Evolutionary conservation across 2,113 vertebrate genomes (phyloP), one percentile per base, ranked within the genome.

Genomic region (Pluvialis apricaria): DNA sequence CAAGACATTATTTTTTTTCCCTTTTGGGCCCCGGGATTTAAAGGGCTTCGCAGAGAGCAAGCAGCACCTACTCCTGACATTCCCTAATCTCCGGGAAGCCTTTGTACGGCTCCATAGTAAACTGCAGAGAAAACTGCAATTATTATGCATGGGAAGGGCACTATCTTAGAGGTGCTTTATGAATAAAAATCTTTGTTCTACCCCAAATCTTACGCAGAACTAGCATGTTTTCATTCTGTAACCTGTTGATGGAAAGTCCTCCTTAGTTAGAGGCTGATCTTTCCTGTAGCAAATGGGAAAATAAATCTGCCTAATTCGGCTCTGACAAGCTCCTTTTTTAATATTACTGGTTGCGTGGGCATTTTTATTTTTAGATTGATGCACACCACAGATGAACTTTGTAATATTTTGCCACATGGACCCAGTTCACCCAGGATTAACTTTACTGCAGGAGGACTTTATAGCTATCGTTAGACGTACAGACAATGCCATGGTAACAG

Each of bases 61-160:
- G 40, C 55, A 70, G 38, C 14, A 45, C 31, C n/a, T 55, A 19
- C 20, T 51, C 0, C 0, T 42, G 68, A 42, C 15, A 10, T 4
- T 4, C 4, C n/a, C 26, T 7, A 24, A 15, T 36, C 44, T 70
- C 51, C 31, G 58, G 36, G n/a, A 82, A 62, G n/a, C 9, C 13
- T 57, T 61, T n/a, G 15, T 12, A 5, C 16, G 66, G 24, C 26
- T 20, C 13, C 52, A 15, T 3, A 22, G 14, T 7, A n/a, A 22
- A 16, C 24, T 9, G 17, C 20, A 47, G n/a, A 52, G 22, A 51
- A 82, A 87, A 26, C 1, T 18, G 9, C 10, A 10, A 21, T 20
- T 45, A 32, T 24, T 31, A 31, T 9, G 52, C 13, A 11, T 14
- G 34, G 28, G 18, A 70, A 69, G 24, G 6, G 25, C 5, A 7